phyloP scores from a whole-genome alignment of 2,113 vertebrate species.

The Bujurquina vittata region DNA sequence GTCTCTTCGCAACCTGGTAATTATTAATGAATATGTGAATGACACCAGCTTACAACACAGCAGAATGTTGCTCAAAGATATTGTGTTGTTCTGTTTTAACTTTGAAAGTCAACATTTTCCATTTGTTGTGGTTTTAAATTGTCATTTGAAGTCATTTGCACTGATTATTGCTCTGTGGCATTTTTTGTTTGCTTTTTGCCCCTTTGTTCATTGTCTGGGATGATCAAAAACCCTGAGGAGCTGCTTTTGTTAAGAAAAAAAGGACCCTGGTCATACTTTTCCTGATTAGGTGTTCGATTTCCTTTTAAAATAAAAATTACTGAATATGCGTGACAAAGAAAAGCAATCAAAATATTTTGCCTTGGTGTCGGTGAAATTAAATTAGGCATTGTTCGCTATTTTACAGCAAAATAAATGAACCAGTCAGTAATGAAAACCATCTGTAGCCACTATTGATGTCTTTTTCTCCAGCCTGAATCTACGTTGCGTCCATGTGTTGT shows the following conservation, averaged over 20 bases:
- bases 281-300: neutral
- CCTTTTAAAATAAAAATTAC: neutral
- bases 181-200: neutral
- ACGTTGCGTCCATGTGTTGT: neutral
- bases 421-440: neutral
- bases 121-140: neutral
- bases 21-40: neutral
- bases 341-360: neutral
- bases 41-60: neutral
- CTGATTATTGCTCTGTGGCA: neutral
- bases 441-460: neutral
- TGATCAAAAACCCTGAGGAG: neutral
- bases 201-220: neutral
- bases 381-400: neutral
- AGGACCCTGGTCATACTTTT: neutral
- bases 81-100: neutral
- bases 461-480: neutral
- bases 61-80: neutral
- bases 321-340: neutral
- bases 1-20: conserved; percentile 78
- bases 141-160: neutral
- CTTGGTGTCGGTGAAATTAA: neutral
- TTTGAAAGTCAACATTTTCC: neutral
- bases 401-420: neutral
- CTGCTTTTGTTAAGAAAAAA: neutral